Conservation (phyloP, 2,888 invertebrate species). For the Aromia moschata region DNA sequence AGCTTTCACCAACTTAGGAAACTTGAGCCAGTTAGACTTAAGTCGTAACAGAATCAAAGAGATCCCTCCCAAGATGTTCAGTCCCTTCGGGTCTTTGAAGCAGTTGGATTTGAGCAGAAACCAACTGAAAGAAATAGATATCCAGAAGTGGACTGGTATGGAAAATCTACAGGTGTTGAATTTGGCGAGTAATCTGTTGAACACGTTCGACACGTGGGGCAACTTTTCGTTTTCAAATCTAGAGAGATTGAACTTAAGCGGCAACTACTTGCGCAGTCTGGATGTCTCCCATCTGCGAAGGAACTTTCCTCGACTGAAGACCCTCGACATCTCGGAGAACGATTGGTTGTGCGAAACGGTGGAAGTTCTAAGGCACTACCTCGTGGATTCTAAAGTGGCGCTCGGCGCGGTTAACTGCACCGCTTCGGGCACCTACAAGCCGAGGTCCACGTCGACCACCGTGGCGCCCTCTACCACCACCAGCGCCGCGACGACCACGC, state of each 20-base stretch:
- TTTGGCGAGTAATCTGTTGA: conserved; percentile 52
- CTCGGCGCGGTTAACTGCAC: conserved; percentile 23
- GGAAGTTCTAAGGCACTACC: conserved; percentile 33
- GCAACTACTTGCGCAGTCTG: conserved; percentile 44
- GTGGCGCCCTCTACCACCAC: background rate
- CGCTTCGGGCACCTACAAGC: conserved; percentile 6
- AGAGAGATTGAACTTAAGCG: conserved; percentile 45
- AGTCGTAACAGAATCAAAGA: conserved; percentile 48
- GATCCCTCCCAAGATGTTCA: conserved; percentile 47
- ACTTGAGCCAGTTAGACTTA: conserved; percentile 48
- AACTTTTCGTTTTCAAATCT: conserved; percentile 43
- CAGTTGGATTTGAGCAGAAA: conserved; percentile 46
- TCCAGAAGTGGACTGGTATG: conserved; percentile 45
- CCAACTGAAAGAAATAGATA: conserved; percentile 34
- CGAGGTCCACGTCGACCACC: background rate
- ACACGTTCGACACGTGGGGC: conserved; percentile 40
- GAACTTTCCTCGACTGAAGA: conserved; percentile 36
- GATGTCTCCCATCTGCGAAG: conserved; percentile 38
- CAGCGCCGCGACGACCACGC: background rate
- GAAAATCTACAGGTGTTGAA: conserved; percentile 48
- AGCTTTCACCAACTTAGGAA: conserved; percentile 42
- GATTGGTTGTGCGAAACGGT: conserved; percentile 48
- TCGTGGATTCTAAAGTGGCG: conserved; percentile 37
- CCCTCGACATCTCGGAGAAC: conserved; percentile 48
- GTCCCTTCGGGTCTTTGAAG: conserved; percentile 41